Conservation (phyloP, 2,113 vertebrate species). For the Syngnathoides biaculeatus region DNA sequence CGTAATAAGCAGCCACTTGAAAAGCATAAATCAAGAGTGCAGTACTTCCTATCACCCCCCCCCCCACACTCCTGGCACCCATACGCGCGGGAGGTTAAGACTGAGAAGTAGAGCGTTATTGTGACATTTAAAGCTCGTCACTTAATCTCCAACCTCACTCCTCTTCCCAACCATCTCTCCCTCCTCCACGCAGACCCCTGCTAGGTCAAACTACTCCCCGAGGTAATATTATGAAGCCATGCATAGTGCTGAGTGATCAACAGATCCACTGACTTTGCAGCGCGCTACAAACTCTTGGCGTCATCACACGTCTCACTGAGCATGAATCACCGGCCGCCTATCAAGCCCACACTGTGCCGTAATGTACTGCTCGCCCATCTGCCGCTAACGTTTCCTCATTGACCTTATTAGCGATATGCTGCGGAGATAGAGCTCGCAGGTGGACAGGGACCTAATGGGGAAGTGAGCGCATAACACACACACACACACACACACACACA, state of each 20-base stretch:
- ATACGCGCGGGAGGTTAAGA: constrained; percentile 33
- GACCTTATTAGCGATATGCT: constrained; percentile 67
- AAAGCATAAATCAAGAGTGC: constrained; percentile 37
- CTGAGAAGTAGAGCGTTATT: constrained; percentile 43
- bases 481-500: constrained; percentile 11
- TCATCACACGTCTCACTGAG: constrained; percentile 59
- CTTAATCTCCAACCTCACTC: constrained; percentile 53
- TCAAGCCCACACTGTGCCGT: constrained; percentile 40
- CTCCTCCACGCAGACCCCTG: constrained; percentile 34
- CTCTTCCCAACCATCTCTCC: constrained; percentile 17
- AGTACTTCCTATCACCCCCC: constrained; percentile 25
- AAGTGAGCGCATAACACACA: constrained; percentile 41
- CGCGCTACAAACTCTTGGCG: constrained; percentile 52
- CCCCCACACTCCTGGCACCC: constrained; percentile 34
- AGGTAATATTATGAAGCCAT: constrained; percentile 52
- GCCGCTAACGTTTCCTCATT: constrained; percentile 63
- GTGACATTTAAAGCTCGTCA: constrained; percentile 57
- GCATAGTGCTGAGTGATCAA: constrained; percentile 56
- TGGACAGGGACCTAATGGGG: constrained; percentile 66
- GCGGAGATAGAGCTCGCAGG: constrained; percentile 52
- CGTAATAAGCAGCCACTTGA: constrained; percentile 37
- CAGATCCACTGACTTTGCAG: constrained; percentile 57
- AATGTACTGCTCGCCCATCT: constrained; percentile 64
- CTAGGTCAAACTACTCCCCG: constrained; percentile 58
- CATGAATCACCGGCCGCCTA: constrained; percentile 57